A percentile compares a stretch with the other conserved stretches of the same genome.
Conservation (phyloP, 35 echinoderm and acorn worm species). For the Holothuria glaberrima region DNA sequence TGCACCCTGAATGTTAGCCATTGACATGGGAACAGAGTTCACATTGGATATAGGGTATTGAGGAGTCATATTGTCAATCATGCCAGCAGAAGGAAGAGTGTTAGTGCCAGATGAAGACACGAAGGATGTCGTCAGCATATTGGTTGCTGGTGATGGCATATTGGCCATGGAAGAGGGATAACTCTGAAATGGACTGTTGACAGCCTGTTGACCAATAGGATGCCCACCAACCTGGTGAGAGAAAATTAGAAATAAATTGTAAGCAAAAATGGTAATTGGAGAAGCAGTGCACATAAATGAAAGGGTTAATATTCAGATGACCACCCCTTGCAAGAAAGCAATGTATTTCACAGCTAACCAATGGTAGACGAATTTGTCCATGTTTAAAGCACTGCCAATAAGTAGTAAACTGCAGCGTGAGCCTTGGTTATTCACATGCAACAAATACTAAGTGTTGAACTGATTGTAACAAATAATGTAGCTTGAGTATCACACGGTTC, state of each 20-base stretch:
- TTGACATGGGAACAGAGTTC: conserved; percentile 67
- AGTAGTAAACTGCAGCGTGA: no score
- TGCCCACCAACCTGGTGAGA: conserved; percentile 56
- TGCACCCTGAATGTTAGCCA: conserved; percentile 60
- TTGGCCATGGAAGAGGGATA: conserved; percentile 74
- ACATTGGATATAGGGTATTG: conserved; percentile 59
- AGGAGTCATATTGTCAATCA: conserved; percentile 77
- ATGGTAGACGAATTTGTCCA: no score
- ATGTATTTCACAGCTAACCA: no score
- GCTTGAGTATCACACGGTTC: no score
- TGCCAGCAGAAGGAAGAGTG: conserved; percentile 56
- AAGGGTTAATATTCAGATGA: background rate
- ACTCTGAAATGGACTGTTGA: conserved; percentile 69
- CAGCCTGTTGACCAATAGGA: conserved; percentile 51
- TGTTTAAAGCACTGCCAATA: no score
- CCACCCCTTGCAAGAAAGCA: no score
- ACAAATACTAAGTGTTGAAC: no score
- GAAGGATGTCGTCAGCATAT: conserved; percentile 83
- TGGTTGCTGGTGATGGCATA: conserved; percentile 78
- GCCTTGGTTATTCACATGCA: no score
- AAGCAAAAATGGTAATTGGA: conserved; percentile 9
- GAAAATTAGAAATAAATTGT: conserved; percentile 43
- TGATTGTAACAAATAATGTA: no score
- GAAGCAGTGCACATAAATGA: conserved; percentile 20
- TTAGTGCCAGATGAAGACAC: conserved; percentile 73